Conservation (phyloP, 1,140 invertebrate genomes). For the Odontomachus brunneus region DNA sequence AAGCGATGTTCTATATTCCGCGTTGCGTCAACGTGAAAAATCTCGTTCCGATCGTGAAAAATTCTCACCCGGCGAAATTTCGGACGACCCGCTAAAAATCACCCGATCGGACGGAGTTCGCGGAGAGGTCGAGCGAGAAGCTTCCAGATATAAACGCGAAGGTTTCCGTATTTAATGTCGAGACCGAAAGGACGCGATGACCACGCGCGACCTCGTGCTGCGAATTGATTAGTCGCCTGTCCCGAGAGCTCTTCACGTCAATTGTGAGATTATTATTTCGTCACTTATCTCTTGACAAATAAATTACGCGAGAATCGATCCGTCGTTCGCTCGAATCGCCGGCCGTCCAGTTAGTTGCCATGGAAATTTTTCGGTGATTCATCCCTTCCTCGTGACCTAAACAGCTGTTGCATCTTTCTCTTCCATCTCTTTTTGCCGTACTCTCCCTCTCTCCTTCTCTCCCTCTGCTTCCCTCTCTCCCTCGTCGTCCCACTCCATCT, state of each 20-base stretch:
- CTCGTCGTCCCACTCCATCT: background rate
- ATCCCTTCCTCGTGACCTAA: slow-evolving; percentile 71
- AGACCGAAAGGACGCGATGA: background rate
- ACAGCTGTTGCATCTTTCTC: slow-evolving; percentile 64
- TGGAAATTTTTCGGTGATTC: slow-evolving; percentile 82
- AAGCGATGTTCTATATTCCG: background rate
- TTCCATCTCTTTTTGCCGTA: background rate
- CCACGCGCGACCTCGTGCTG: background rate
- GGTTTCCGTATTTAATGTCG: slow-evolving; percentile 7
- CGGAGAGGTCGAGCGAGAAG: background rate
- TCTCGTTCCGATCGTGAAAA: background rate
- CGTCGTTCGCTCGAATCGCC: background rate
- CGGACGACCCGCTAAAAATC: background rate
- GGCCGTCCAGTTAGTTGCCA: slow-evolving; percentile 2
- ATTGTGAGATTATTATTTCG: slow-evolving; percentile 31
- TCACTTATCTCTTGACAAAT: slow-evolving; percentile 16
- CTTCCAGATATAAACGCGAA: background rate
- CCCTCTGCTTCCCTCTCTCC: too few relatives aligned
- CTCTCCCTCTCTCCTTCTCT: background rate
- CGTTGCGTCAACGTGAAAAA: background rate
- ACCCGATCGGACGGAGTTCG: background rate
- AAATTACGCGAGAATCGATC: slow-evolving; percentile 21
- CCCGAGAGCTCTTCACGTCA: background rate
- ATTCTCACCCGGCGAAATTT: background rate
- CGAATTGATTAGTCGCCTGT: slow-evolving; percentile 14